A percentile compares a stretch with the other conserved stretches of the same genome.
Evolutionary conservation across 2,797 vertebrate genomes (phyloP).

Genomic region (Sebastes hubbsi): DNA sequence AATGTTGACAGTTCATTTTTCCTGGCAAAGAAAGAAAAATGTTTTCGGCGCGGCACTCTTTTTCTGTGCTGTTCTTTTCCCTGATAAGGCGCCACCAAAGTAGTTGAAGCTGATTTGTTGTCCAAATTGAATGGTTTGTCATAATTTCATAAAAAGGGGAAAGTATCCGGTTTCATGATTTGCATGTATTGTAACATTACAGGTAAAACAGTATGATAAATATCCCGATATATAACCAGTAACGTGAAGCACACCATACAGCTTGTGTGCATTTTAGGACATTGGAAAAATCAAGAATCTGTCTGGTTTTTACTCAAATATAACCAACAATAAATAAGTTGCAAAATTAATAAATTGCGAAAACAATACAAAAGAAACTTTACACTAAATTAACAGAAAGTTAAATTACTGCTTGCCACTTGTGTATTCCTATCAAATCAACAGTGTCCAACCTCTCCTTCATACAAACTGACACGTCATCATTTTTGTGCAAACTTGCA

Average conservation of each 20-base stretch:
- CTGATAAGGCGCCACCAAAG: conserved; percentile 61
- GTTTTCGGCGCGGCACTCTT: conserved; percentile 69
- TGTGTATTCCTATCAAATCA: conserved; percentile 25
- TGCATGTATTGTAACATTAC: conserved; percentile 70
- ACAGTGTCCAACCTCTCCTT: conserved; percentile 39
- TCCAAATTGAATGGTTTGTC: conserved; percentile 79
- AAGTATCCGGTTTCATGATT: conserved; percentile 76
- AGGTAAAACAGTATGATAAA: conserved; percentile 70
- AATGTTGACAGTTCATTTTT: conserved; percentile 89
- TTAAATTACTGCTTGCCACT: background rate
- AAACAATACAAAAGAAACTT: conserved; percentile 17
- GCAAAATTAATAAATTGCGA: conserved; percentile 20
- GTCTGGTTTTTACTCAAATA: conserved; percentile 8
- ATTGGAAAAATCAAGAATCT: conserved; percentile 32
- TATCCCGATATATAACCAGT: conserved; percentile 31
- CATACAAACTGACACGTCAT: conserved; percentile 54
- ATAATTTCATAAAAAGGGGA: conserved; percentile 59
- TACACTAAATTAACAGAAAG: background rate
- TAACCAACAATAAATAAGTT: conserved; percentile 2
- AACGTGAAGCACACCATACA: background rate
- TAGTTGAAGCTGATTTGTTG: conserved; percentile 78
- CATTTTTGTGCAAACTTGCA: conserved; percentile 50
- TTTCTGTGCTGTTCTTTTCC: conserved; percentile 40
- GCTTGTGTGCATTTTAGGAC: background rate
- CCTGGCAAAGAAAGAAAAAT: conserved; percentile 86